Conservation (phyloP, 2,888 invertebrate genomes). For the Drosophila phalerata region DNA sequence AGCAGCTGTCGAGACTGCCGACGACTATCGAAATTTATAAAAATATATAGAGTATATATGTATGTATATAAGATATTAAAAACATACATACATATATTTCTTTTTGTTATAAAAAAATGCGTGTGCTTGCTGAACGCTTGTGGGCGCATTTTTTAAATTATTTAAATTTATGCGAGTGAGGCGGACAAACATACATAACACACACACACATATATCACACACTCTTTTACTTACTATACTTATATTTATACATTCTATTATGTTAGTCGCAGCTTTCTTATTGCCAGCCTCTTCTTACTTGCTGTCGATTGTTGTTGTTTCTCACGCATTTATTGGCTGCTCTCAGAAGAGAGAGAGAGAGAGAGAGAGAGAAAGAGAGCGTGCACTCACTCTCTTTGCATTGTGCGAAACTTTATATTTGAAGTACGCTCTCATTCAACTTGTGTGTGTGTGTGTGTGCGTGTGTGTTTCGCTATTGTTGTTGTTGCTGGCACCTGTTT, state of each 20-base stretch:
- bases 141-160: constrained; percentile 58
- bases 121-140: constrained; percentile 30
- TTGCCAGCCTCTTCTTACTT: constrained; percentile 25
- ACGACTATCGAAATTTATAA: constrained; percentile 50
- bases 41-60: constrained; percentile 51
- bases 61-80: constrained; percentile 21
- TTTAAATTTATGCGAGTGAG: constrained; percentile 64
- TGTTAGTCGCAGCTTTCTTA: constrained; percentile 38
- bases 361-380: too few species aligned
- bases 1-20: constrained; percentile 42
- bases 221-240: constrained; percentile 5
- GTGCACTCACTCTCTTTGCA: constrained; percentile 7
- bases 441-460: constrained; percentile 5
- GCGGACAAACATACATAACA: constrained; percentile 14
- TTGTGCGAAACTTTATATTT: constrained; percentile 47
- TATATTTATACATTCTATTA: constrained; percentile 23
- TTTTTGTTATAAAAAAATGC: constrained; percentile 31
- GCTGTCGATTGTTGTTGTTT: constrained; percentile 35
- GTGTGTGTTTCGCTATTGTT: constrained; percentile 1
- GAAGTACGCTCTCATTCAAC: constrained; percentile 42
- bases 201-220: background rate
- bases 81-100: constrained; percentile 6
- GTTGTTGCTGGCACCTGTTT: constrained; percentile 57
- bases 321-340: constrained; percentile 10
- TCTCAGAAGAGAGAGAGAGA: constrained; percentile 14